A percentile compares a stretch with the other conserved stretches of the same genome.
These are phyloP conservation scores for Crypturellus undulatus DNA, from an alignment of 2,113 vertebrate genomes.

Conservation along the genomic window DNA sequence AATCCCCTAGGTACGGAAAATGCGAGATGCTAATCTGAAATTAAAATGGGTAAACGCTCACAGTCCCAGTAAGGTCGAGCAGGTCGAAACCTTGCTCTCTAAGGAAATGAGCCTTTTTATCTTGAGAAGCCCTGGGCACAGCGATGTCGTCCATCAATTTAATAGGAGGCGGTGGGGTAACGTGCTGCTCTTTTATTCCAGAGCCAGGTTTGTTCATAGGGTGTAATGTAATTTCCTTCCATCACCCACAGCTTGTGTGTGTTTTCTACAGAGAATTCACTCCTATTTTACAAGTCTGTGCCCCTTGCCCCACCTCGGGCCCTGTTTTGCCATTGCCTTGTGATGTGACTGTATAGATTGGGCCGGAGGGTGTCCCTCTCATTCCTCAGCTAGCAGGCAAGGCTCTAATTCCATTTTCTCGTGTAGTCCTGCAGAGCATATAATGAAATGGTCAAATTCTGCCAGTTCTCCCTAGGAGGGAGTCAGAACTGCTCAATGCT, in stretches of 20 bases:
- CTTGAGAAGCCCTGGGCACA: conserved; percentile 8
- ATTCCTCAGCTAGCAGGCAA: background rate
- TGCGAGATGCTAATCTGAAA: conserved; percentile 61
- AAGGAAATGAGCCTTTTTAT: conserved; percentile 55
- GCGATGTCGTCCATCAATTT: conserved; percentile 5
- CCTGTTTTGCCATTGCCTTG: background rate
- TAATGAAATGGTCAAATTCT: conserved; percentile 21
- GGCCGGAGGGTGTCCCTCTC: background rate
- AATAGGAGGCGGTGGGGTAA: background rate
- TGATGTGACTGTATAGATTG: background rate
- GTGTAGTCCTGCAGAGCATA: background rate
- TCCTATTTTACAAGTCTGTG: background rate
- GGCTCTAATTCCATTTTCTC: background rate
- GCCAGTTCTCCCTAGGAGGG: background rate
- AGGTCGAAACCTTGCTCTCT: conserved; percentile 50
- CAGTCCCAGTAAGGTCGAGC: background rate
- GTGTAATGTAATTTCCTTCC: background rate
- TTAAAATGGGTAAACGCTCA: conserved; percentile 40
- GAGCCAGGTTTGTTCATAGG: background rate
- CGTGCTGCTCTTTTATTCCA: background rate
- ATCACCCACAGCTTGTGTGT: background rate
- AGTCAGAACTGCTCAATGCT: background rate
- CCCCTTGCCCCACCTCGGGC: background rate
- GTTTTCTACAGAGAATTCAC: background rate
- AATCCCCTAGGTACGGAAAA: conserved; percentile 40